Percentiles rank a stretch among this genome's conserved stretches.
Evolutionary conservation across 2,888 invertebrate genomes (phyloP).

Genomic region (Rhorus exstirpatorius): DNA sequence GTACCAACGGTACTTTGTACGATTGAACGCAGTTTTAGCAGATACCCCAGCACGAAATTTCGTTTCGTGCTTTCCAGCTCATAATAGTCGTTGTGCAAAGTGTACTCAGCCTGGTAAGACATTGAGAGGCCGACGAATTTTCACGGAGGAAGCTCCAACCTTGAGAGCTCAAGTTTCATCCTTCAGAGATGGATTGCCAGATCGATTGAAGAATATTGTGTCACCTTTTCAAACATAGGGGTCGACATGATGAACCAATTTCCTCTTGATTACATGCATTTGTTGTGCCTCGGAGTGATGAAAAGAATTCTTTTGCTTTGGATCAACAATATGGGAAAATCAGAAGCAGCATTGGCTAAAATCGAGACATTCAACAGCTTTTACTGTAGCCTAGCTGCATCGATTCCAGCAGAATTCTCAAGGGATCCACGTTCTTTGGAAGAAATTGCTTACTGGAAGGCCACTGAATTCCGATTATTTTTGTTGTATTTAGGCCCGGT

Average conservation of each 20-base stretch:
- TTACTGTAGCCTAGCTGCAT: not conserved
- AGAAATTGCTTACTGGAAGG: constrained; percentile 11
- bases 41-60: constrained; percentile 61
- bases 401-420: constrained; percentile 26
- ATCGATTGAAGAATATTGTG: not conserved
- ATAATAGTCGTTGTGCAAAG: constrained; percentile 58
- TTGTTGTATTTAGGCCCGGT: constrained; percentile 20
- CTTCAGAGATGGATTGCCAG: constrained; percentile 31
- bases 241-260: constrained; percentile 52
- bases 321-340: too few relatives aligned
- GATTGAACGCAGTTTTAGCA: constrained; percentile 33
- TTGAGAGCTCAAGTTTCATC: constrained; percentile 38
- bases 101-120: constrained; percentile 42
- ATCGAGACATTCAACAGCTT: not conserved
- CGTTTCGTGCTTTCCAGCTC: constrained; percentile 34
- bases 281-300: constrained; percentile 39
- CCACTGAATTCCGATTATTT: too few relatives aligned
- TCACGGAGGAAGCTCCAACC: constrained; percentile 26
- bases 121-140: constrained; percentile 28
- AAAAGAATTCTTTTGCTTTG: constrained; percentile 46
- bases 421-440: constrained; percentile 20
- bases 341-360: constrained; percentile 9
- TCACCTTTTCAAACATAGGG: constrained; percentile 47
- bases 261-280: constrained; percentile 62
- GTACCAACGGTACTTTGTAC: not conserved